Evolutionary conservation across 2,888 invertebrate species (phyloP).

Genomic region (Athetis lepigone): DNA sequence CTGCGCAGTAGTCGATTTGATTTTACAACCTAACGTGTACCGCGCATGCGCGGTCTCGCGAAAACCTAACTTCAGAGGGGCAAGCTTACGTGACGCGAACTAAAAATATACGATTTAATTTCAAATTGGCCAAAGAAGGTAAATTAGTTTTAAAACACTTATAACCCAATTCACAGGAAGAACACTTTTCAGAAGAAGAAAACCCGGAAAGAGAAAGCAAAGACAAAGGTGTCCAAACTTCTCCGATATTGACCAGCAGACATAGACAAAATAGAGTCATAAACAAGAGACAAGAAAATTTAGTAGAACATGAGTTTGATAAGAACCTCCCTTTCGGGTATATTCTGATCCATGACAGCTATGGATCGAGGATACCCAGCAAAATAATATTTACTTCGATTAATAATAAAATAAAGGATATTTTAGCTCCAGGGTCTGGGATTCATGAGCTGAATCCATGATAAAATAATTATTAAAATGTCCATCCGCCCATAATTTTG

Average conservation of each 20-base stretch:
- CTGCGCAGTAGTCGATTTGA: too few relatives aligned
- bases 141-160: neutral
- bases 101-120: too few relatives aligned
- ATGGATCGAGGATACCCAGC: slow-evolving; percentile 61
- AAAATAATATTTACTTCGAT: slow-evolving; percentile 64
- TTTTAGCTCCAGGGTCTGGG: too few relatives aligned
- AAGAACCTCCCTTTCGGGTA: slow-evolving; percentile 63
- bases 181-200: slow-evolving; percentile 7
- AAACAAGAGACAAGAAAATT: slow-evolving; percentile 1
- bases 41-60: too few relatives aligned
- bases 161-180: slow-evolving; percentile 28
- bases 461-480: too few relatives aligned
- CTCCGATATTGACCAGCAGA: slow-evolving; percentile 19
- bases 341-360: slow-evolving; percentile 61
- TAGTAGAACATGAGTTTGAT: slow-evolving; percentile 37
- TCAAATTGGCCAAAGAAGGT: too few relatives aligned
- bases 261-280: neutral
- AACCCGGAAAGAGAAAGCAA: neutral
- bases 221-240: slow-evolving; percentile 54
- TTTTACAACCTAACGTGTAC: too few relatives aligned
- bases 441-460: too few relatives aligned
- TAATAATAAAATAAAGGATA: slow-evolving; percentile 46
- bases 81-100: too few relatives aligned
- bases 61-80: too few relatives aligned
- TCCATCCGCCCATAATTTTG: neutral